Evolutionary conservation across 2,113 vertebrate species (phyloP).

Genomic region (Collichthys lucidus): DNA sequence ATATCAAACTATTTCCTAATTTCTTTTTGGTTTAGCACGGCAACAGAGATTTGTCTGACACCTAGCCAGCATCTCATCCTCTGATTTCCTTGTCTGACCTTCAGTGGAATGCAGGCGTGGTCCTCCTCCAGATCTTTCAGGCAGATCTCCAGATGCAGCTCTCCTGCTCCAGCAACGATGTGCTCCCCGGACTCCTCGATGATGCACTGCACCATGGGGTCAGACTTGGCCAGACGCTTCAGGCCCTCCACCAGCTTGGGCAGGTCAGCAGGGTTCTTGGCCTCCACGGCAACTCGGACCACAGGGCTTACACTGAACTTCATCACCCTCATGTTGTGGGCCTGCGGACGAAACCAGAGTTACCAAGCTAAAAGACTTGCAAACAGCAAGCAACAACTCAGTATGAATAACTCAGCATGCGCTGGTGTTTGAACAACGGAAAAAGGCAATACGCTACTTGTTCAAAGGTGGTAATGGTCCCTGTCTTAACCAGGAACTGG

Average conservation of each 20-base stretch:
- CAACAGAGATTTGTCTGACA: neutral
- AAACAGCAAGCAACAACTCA: neutral
- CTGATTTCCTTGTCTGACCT: slow-evolving; percentile 92
- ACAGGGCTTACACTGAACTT: slow-evolving; percentile 98
- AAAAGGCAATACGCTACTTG: slow-evolving; percentile 46
- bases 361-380: neutral
- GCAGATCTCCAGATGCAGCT: slow-evolving; percentile 96
- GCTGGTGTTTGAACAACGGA: neutral
- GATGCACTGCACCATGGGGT: slow-evolving; percentile 99
- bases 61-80: neutral
- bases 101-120: slow-evolving; percentile 95
- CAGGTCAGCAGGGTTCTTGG: slow-evolving; percentile 94
- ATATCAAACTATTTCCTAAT: too few relatives aligned
- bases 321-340: slow-evolving; percentile 98
- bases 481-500: slow-evolving; percentile 95
- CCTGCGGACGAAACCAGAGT: slow-evolving; percentile 76
- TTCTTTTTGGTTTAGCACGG: neutral
- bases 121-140: slow-evolving; percentile 97
- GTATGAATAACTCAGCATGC: neutral
- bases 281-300: slow-evolving; percentile 93
- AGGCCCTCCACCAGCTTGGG: slow-evolving; percentile 96
- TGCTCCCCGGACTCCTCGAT: slow-evolving; percentile 97
- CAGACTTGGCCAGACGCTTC: slow-evolving; percentile 95
- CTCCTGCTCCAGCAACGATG: slow-evolving; percentile 94
- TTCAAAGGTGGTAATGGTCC: slow-evolving; percentile 95